These are phyloP conservation scores for Ctenosaura bakeri DNA, from an alignment of 2,797 vertebrate genomes.

Conservation along the genomic window DNA sequence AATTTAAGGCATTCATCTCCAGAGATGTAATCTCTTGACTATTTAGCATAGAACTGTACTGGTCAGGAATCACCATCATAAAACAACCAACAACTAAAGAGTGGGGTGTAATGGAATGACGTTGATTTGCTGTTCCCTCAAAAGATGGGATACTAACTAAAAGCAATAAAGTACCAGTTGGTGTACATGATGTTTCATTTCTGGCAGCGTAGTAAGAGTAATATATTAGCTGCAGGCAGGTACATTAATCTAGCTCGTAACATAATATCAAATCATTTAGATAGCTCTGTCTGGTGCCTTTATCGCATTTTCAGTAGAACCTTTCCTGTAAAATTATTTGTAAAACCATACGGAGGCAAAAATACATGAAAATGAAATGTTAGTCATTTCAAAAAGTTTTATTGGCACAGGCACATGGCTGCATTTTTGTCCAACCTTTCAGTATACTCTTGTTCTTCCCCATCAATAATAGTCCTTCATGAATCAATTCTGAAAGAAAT, in stretches of 20 bases:
- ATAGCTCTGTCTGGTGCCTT: conserved; percentile 52
- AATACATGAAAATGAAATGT: conserved; percentile 48
- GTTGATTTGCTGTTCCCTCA: conserved; percentile 66
- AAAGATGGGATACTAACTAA: conserved; percentile 70
- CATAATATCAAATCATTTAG: conserved; percentile 45
- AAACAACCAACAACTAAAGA: conserved; percentile 56
- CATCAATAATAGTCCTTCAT: not conserved
- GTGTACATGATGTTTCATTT: conserved; percentile 54
- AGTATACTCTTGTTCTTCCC: not conserved
- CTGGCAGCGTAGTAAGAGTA: conserved; percentile 58
- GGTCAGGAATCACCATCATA: conserved; percentile 49
- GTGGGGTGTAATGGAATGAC: conserved; percentile 50
- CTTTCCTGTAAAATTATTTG: conserved; percentile 40
- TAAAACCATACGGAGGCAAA: not conserved
- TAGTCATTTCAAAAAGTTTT: conserved; percentile 44
- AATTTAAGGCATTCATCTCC: conserved; percentile 46
- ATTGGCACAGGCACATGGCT: not conserved
- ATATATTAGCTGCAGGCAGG: conserved; percentile 49
- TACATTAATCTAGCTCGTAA: conserved; percentile 65
- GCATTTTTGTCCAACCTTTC: conserved; percentile 26
- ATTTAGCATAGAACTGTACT: conserved; percentile 50
- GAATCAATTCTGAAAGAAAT: not conserved
- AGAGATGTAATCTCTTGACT: conserved; percentile 46
- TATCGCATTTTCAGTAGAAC: conserved; percentile 54
- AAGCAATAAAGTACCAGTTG: conserved; percentile 65